Evolutionary conservation across 2,888 invertebrate genomes (phyloP).

Genomic region (Pteria penguin): DNA sequence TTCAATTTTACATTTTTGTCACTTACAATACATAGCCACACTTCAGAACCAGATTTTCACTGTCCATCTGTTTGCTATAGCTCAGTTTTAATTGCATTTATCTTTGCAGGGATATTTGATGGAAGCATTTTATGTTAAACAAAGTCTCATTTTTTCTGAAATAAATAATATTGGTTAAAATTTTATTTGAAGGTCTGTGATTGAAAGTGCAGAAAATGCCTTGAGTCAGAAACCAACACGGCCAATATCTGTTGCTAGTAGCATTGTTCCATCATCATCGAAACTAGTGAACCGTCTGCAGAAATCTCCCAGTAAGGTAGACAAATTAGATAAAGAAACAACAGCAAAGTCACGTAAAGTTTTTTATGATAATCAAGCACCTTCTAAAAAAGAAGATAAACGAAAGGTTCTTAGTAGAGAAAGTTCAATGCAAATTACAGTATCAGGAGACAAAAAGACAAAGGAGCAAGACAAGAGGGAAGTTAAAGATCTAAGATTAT

Average conservation of each 20-base stretch:
- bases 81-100: too few relatives aligned
- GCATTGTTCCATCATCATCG: constrained; percentile 45
- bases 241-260: constrained; percentile 81
- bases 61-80: too few relatives aligned
- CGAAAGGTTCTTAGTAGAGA: constrained; percentile 32
- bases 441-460: constrained; percentile 15
- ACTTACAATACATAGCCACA: too few relatives aligned
- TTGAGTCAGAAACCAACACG: constrained; percentile 93
- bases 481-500: constrained; percentile 18
- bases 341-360: constrained; percentile 18
- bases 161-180: too few relatives aligned
- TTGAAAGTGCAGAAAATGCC: constrained; percentile 94
- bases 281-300: constrained; percentile 4
- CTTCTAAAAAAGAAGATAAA: constrained; percentile 22
- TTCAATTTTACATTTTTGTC: too few relatives aligned
- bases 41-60: too few relatives aligned
- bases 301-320: constrained; percentile 19
- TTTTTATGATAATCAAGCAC: constrained; percentile 8
- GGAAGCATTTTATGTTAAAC: too few relatives aligned
- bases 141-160: too few relatives aligned
- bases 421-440: constrained; percentile 41
- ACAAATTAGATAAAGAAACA: background rate
- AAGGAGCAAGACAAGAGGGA: constrained; percentile 17
- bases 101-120: too few relatives aligned
- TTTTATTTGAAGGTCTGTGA: constrained; percentile 83